phyloP scores from a whole-genome alignment of 1,140 invertebrate genomes.

The Cephus cinctus region DNA sequence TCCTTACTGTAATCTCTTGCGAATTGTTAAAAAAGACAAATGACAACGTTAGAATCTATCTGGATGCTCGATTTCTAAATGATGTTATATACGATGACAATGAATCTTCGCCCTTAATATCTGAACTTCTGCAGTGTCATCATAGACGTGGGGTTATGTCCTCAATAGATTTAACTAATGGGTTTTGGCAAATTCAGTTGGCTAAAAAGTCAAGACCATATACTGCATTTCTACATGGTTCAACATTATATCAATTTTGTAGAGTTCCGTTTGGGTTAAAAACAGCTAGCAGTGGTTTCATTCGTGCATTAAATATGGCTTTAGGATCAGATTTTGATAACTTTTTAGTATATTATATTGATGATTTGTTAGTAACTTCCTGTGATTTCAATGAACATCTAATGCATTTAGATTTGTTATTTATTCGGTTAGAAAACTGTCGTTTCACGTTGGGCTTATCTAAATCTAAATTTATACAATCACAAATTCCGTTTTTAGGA shows the following conservation, averaged over 20 bases:
- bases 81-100: constrained; percentile 26
- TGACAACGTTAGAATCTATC: constrained; percentile 29
- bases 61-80: constrained; percentile 38
- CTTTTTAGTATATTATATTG: constrained; percentile 19
- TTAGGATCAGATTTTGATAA: constrained; percentile 3
- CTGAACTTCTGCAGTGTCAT: constrained; percentile 32
- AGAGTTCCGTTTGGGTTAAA: constrained; percentile 39
- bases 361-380: constrained; percentile 25
- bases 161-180: constrained; percentile 32
- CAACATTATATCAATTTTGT: constrained; percentile 26
- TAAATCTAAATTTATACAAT: constrained; percentile 22
- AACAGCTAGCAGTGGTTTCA: constrained; percentile 34
- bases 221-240: constrained; percentile 35
- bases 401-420: constrained; percentile 18
- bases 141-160: constrained; percentile 23
- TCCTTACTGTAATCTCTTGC: constrained; percentile 34
- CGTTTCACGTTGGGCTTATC: constrained; percentile 21
- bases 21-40: constrained; percentile 31
- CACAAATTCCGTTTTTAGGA: constrained; percentile 22
- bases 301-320: constrained; percentile 14
- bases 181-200: constrained; percentile 39
- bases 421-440: constrained; percentile 17
- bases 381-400: constrained; percentile 23
- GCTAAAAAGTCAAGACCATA: constrained; percentile 25
- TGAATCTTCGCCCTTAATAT: constrained; percentile 25